These are phyloP conservation scores for Notarius quadriscutis DNA, from an alignment of 2,113 vertebrate genomes.

Conservation along the genomic window DNA sequence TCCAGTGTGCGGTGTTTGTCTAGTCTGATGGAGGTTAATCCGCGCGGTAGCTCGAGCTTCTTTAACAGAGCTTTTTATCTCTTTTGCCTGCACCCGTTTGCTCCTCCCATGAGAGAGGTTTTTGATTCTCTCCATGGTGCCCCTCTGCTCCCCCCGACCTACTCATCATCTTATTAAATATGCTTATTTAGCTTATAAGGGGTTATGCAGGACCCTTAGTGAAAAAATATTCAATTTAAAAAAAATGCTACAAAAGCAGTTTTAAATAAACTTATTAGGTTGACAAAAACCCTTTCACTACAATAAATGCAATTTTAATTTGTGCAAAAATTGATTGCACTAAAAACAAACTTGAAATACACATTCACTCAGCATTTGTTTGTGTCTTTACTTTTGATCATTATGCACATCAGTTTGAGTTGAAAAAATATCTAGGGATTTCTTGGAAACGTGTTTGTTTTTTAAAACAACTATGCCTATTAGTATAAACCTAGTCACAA, in stretches of 20 bases:
- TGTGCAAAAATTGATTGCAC: not conserved
- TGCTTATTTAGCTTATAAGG: not conserved
- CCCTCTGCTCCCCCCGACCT: slow-evolving; percentile 1
- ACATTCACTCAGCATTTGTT: not conserved
- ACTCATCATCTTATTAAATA: slow-evolving; percentile 10
- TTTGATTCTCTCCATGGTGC: slow-evolving; percentile 31
- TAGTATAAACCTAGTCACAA: not conserved
- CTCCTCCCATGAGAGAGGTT: slow-evolving; percentile 67
- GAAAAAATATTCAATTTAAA: not conserved
- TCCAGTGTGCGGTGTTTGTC: not conserved
- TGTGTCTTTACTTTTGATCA: not conserved
- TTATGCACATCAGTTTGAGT: not conserved
- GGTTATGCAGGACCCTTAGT: not conserved
- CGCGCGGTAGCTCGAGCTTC: slow-evolving; percentile 51
- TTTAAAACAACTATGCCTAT: not conserved
- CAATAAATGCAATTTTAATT: not conserved
- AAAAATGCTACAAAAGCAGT: not conserved
- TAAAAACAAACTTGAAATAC: not conserved
- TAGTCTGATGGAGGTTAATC: slow-evolving; percentile 41
- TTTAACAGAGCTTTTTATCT: slow-evolving; percentile 63
- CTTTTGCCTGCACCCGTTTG: slow-evolving; percentile 59
- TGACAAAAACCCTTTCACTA: too few species aligned
- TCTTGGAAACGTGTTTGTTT: not conserved
- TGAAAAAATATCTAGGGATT: not conserved
- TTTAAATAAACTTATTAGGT: too few species aligned